phyloP scores from a whole-genome alignment of 2,113 vertebrate species.

The Chaetodon auriga region DNA sequence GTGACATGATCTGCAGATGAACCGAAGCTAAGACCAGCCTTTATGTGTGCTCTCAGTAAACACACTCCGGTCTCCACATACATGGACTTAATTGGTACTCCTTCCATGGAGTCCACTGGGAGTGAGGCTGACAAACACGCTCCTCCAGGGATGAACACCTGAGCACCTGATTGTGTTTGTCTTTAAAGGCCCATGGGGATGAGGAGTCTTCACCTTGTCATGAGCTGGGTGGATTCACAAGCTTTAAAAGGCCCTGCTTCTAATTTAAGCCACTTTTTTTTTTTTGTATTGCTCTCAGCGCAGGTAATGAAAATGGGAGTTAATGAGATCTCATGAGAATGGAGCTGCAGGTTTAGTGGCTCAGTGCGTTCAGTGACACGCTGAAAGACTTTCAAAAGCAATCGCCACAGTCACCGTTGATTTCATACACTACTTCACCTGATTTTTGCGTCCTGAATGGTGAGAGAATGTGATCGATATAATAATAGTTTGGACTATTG shows the following conservation, averaged over 20 bases:
- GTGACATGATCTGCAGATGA: neutral
- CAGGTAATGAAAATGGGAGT: conserved; percentile 27
- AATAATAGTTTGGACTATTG: neutral
- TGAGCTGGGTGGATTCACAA: conserved; percentile 21
- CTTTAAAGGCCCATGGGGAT: conserved; percentile 58
- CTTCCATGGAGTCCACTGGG: conserved; percentile 57
- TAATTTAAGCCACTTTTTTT: conserved; percentile 25
- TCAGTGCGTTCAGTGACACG: conserved; percentile 1
- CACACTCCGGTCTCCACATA: neutral
- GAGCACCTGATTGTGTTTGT: conserved; percentile 73
- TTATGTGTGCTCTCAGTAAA: conserved; percentile 1
- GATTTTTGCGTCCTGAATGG: neutral
- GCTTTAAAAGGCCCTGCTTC: conserved; percentile 35
- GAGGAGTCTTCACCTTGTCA: conserved; percentile 16
- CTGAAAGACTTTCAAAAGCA: conserved; percentile 1
- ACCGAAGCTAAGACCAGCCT: neutral
- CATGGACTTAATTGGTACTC: conserved; percentile 65
- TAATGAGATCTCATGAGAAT: conserved; percentile 75
- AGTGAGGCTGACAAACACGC: conserved; percentile 71
- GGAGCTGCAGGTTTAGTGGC: conserved; percentile 15
- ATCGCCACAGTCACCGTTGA: neutral
- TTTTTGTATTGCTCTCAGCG: conserved; percentile 29
- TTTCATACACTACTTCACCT: neutral
- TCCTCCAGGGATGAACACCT: conserved; percentile 63
- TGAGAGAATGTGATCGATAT: neutral